Evolutionary conservation across 2,797 vertebrate species (phyloP), one percentile per base, ranked within the genome.

Genomic region (Oreochromis grahami): DNA sequence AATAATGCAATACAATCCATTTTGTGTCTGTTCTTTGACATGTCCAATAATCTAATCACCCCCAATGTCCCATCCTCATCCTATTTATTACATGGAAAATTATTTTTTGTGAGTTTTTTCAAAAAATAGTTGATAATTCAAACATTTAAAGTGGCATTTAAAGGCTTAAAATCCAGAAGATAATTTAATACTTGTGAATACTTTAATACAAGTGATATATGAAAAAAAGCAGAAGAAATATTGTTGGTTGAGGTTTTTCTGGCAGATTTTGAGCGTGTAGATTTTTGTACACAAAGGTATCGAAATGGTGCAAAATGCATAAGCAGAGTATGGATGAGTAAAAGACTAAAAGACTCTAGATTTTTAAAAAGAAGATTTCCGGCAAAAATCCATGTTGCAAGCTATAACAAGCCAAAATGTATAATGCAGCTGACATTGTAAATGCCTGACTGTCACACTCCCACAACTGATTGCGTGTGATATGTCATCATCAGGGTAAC

Each of bases 321-420:
- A 5, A 2, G 53, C 4, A 55, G 53, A 55, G 24, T 3, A 26
- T 26, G 4, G 24, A 14, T 26, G 10, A 26, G 13, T 1, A 53
- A 53, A 26, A 55, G 21, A 14, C 2, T 5, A 5, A 55, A 14
- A 55, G 1, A 55, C 51, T 52, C 3, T n/a, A 14, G 7, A 55
- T 55, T 55, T 26, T 2, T 24, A 53, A 1, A 53, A 53, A 53
- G 1, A 53, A 4, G 6, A 53, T 14, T 55, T 55, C 0, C 1
- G 6, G 21, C 1, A 55, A 55, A 52, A 53, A 53, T 26, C 6
- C 52, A 55, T 55, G 21, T 14, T 21, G 7, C 21, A 55, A 55
- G 1, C 2, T 26, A 55, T 55, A 55, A 55, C 1, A 0, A 55
- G 0, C 7, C 52, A 26, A 26, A 36, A 7, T 9, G 36, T n/a